Evolutionary conservation across 2,113 vertebrate genomes (phyloP).

Genomic region (Myanophis thanlyinensis): DNA sequence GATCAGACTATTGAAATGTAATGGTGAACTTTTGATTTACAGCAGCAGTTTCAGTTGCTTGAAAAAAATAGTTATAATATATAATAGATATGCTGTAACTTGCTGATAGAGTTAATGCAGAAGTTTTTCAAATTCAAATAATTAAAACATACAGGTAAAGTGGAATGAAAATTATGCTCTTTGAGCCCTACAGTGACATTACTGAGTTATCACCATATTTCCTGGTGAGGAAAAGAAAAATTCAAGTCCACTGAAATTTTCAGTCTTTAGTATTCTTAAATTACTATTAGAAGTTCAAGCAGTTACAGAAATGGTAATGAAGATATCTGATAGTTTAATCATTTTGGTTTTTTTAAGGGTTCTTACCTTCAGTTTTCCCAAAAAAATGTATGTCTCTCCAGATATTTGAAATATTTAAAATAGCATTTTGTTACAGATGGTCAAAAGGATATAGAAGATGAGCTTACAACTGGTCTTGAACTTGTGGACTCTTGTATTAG

Average conservation of each 20-base stretch:
- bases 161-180: neutral
- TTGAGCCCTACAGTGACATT: neutral
- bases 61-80: neutral
- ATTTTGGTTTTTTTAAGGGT: neutral
- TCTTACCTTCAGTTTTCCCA: conserved; percentile 4
- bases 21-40: neutral
- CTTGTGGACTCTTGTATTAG: conserved; percentile 97
- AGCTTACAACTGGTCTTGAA: conserved; percentile 94
- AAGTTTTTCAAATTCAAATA: neutral
- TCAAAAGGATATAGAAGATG: conserved; percentile 98
- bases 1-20: neutral
- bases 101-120: neutral
- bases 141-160: neutral
- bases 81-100: neutral
- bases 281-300: neutral
- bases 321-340: neutral
- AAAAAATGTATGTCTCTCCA: neutral
- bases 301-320: neutral
- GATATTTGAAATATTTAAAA: neutral
- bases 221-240: neutral
- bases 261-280: neutral
- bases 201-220: neutral
- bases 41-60: neutral
- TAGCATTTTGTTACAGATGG: conserved; percentile 77
- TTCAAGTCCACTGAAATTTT: neutral